A percentile compares a stretch with the other conserved stretches of the same genome.
phyloP scores from a whole-genome alignment of 2,797 vertebrate species.

The Sylvia borin region DNA sequence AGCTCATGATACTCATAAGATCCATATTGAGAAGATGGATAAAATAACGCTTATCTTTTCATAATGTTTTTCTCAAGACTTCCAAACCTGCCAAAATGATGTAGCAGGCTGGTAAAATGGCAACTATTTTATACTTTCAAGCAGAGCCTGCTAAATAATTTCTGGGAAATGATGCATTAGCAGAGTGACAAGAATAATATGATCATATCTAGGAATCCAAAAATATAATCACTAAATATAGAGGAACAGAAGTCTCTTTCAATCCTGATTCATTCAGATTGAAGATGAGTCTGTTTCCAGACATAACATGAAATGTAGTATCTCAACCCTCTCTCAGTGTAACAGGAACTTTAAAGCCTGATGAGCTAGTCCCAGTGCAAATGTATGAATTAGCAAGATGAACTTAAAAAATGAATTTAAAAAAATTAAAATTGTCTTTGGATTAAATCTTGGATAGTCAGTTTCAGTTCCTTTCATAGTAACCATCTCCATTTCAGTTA shows the following conservation, averaged over 20 bases:
- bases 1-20: not conserved
- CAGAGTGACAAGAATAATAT: not conserved
- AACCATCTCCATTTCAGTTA: not conserved
- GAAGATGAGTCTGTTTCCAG: not conserved
- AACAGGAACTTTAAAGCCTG: not conserved
- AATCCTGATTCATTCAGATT: not conserved
- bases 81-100: not conserved
- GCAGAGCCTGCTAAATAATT: not conserved
- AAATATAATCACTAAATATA: not conserved
- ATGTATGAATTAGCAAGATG: not conserved
- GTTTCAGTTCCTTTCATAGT: not conserved
- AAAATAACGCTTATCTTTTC: not conserved
- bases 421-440: not conserved
- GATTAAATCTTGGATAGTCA: not conserved
- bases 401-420: not conserved
- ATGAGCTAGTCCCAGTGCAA: not conserved
- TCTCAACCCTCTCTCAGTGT: not conserved
- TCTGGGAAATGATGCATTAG: not conserved
- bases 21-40: not conserved
- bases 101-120: not conserved
- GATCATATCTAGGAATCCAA: not conserved
- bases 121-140: not conserved
- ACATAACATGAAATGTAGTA: not conserved
- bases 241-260: not conserved
- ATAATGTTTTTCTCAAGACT: not conserved